Evolutionary conservation across 2,113 vertebrate genomes (phyloP), one percentile per base, ranked within the genome.

Genomic region (Ptilorrhoa leucosticta): DNA sequence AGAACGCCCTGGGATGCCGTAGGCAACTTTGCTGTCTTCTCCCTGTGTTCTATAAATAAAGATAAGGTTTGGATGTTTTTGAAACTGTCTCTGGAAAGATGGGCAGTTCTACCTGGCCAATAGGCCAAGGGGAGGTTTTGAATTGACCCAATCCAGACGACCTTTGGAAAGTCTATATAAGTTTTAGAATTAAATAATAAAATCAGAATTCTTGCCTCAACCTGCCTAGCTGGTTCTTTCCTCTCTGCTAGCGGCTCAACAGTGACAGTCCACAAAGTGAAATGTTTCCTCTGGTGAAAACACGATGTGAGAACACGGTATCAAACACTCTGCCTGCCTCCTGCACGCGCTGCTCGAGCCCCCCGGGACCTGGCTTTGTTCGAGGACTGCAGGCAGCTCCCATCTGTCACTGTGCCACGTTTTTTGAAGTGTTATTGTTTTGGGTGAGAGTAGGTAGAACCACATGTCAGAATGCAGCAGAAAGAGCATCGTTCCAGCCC

Each of bases 181-280:
- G n/a, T n/a, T n/a, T n/a, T n/a, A n/a, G n/a, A n/a, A n/a, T n/a
- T n/a, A n/a, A n/a, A n/a, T n/a, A n/a, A n/a, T n/a, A n/a, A n/a
- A n/a, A n/a, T n/a, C n/a, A n/a, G n/a, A n/a, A n/a, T n/a, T n/a
- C n/a, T n/a, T n/a, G n/a, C n/a, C n/a, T n/a, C n/a, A n/a, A n/a
- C n/a, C n/a, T n/a, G n/a, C n/a, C n/a, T n/a, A n/a, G n/a, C n/a
- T n/a, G n/a, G n/a, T n/a, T n/a, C n/a, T n/a, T n/a, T n/a, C n/a
- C n/a, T n/a, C n/a, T n/a, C n/a, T n/a, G n/a, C n/a, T n/a, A n/a
- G n/a, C n/a, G n/a, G n/a, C n/a, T n/a, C n/a, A n/a, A n/a, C n/a
- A n/a, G n/a, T n/a, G n/a, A n/a, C n/a, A n/a, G n/a, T n/a, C 35
- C 50, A 15, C 0, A 0, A 39, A 80, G 58, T 30, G 5, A 78